Base-by-base conservation (phyloP, 2,113 vertebrate species). In the Myrmecobius fasciatus region DNA sequence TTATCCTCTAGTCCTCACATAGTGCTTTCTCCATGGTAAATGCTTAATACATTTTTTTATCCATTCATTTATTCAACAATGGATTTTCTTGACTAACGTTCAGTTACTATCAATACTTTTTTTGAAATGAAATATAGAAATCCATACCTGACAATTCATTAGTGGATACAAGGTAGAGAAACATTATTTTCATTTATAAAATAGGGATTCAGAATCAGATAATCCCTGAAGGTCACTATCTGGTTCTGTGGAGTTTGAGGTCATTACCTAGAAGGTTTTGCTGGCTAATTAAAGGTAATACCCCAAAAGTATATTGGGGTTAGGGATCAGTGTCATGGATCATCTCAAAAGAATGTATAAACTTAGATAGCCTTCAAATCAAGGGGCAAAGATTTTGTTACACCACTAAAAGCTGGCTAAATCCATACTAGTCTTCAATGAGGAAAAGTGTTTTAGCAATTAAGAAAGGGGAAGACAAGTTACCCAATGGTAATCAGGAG, bases 131-230 rank as follows among this genome's bases (percentile, higher is more conserved):
- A 52, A 1, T 49, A 48, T 1, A 91, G 49, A 93, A 92, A 8
- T 25, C 83, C 28, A 51, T 43, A 6, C 89, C 89, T 95, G 83
- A 2, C 12, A 26, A 52, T 90, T 93, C 91, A n/a, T 89, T 54
- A 94, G 54, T 83, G 6, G 36, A 83, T 1, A 22, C n/a, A 43
- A 83, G n/a, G 67, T 83, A 92, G 14, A 49, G 54, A 28, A 12
- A 43, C 67, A 12, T 75, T 90, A 92, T 52, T 75, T 22, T 25
- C 47, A 93, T 91, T 90, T 92, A 94, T 93, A 25, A 2, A 93
- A 93, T 31, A 93, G 92, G 93, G 1, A 53, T 92, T 93, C 25
- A 90, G 3, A 2, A 43, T 93, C 92, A 91, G 24, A 83, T 94
- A 53, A 53, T 56, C 91, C 25, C 31, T 89, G 26, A 53, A 53